These are phyloP conservation scores for Myotis yumanensis DNA, from an alignment of 2,113 vertebrate species.

Conservation along the genomic window DNA sequence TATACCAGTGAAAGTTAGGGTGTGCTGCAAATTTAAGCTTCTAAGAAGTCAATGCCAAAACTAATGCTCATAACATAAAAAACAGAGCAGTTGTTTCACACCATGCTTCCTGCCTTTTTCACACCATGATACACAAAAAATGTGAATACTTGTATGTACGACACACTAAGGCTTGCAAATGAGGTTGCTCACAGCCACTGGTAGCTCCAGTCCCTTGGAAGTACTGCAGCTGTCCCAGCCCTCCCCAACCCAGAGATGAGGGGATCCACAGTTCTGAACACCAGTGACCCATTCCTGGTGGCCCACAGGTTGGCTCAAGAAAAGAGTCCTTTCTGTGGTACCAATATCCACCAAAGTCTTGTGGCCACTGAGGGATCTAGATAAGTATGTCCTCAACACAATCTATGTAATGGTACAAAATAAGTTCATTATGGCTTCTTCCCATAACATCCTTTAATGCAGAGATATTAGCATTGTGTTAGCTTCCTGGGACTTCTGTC, in stretches of 20 bases:
- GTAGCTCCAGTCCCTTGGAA: neutral
- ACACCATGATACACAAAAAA: accelerated
- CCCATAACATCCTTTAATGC: accelerated
- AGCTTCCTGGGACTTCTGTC: neutral
- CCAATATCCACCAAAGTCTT: neutral
- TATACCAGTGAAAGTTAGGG: accelerated
- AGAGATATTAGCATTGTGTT: neutral
- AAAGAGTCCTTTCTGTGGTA: no score
- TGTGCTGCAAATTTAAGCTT: no score
- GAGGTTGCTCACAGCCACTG: neutral
- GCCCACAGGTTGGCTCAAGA: accelerated
- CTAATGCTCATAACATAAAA: neutral
- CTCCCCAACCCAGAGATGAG: neutral
- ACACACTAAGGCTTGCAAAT: accelerated
- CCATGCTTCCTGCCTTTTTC: accelerated
- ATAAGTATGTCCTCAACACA: no score
- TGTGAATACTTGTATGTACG: accelerated
- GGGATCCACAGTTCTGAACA: neutral
- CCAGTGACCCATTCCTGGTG: neutral
- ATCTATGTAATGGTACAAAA: neutral
- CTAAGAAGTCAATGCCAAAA: no score
- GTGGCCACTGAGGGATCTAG: neutral
- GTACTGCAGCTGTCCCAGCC: accelerated
- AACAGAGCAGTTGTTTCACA: neutral
- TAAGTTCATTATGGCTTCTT: accelerated